Percentiles rank a stretch among this genome's conserved stretches.
Evolutionary conservation across 2,797 vertebrate species (phyloP).

Genomic region (Oceanodroma leucorhoa): DNA sequence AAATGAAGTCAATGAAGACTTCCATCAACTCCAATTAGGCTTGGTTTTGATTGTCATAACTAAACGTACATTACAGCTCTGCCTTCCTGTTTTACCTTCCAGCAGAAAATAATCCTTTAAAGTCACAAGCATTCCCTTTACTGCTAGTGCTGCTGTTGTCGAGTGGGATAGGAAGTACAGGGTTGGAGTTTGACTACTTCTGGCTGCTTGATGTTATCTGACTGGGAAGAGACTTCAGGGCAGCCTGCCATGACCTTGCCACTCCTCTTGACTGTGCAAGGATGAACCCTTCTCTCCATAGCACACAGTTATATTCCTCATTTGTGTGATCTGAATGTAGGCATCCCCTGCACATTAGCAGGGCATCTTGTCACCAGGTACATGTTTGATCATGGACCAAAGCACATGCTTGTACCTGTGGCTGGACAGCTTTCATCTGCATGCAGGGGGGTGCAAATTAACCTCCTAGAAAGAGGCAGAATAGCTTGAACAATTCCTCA

Average conservation of each 20-base stretch:
- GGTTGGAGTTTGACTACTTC: neutral
- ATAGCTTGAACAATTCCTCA: neutral
- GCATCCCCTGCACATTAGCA: neutral
- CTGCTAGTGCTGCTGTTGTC: neutral
- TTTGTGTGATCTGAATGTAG: neutral
- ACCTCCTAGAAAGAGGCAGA: neutral
- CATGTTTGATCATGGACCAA: neutral
- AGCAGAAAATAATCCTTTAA: neutral
- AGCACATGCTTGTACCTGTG: neutral
- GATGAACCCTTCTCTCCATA: neutral
- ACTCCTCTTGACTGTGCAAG: neutral
- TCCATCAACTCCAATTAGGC: neutral
- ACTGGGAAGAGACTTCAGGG: neutral
- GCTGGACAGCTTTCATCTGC: neutral
- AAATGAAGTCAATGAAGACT: neutral
- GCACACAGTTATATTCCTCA: neutral
- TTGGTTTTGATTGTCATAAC: neutral
- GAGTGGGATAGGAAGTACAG: neutral
- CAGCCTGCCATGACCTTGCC: neutral
- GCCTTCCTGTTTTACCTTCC: neutral
- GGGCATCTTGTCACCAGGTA: neutral
- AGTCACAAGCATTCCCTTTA: neutral
- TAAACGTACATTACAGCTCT: neutral
- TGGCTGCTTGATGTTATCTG: neutral
- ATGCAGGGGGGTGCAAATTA: rapidly evolving